phyloP scores from a whole-genome alignment of 2,797 vertebrate genomes.

The Oreonectes daqikongensis region DNA sequence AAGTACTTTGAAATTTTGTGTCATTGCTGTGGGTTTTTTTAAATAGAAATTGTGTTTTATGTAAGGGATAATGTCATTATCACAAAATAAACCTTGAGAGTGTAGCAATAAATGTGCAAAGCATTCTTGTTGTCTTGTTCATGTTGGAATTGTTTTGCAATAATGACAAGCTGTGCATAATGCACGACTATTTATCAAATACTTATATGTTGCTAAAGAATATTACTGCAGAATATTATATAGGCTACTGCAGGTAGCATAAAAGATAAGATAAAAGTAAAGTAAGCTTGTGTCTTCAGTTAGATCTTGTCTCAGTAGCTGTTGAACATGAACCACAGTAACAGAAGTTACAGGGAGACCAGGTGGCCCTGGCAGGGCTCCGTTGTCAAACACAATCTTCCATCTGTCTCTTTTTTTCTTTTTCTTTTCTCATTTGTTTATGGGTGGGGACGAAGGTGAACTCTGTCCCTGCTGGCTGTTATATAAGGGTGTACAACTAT shows the following conservation, averaged over 20 bases:
- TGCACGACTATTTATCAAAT: background rate
- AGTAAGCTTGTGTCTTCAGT: background rate
- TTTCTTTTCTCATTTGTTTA: slow-evolving; percentile 28
- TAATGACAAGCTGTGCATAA: no score
- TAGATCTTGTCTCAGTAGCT: background rate
- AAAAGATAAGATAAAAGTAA: no score
- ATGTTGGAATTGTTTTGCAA: no score
- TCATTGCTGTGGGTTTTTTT: no score
- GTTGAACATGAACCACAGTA: background rate
- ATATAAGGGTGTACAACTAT: slow-evolving; percentile 11
- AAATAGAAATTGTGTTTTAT: background rate
- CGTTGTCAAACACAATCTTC: slow-evolving; percentile 23
- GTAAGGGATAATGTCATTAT: background rate
- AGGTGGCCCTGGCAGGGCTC: slow-evolving; percentile 36
- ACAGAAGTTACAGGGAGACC: slow-evolving; percentile 14
- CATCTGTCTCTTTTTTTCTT: slow-evolving; percentile 42
- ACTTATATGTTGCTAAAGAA: no score
- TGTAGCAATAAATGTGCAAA: no score
- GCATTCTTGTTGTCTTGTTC: no score
- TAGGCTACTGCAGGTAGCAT: no score
- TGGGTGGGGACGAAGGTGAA: slow-evolving; percentile 25
- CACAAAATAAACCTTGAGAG: background rate
- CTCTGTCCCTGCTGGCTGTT: slow-evolving; percentile 15
- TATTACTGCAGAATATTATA: no score
- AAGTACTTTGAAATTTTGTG: background rate